phyloP scores from a whole-genome alignment of 2,888 invertebrate genomes.

The Nebria salina region DNA sequence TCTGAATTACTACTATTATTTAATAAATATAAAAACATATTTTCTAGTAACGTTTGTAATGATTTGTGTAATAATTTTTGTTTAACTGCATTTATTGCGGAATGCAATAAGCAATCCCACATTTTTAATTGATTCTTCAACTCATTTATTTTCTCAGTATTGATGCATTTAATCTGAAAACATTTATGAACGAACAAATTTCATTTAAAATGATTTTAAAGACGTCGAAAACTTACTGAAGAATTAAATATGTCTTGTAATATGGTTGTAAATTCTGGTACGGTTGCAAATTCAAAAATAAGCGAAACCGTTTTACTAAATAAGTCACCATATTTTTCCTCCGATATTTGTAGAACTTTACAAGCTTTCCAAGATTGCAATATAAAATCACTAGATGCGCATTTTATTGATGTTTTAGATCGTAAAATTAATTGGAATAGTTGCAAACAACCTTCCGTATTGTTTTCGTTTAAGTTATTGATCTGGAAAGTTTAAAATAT shows the following conservation, averaged over 20 bases:
- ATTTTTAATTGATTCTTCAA: conserved; percentile 52
- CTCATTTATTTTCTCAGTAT: conserved; percentile 43
- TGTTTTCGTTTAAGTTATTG: conserved; percentile 36
- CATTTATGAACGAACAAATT: not conserved
- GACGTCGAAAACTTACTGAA: conserved; percentile 53
- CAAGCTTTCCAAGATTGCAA: conserved; percentile 54
- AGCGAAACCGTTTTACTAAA: conserved; percentile 54
- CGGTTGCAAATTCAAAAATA: conserved; percentile 56
- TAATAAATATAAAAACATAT: conserved; percentile 51
- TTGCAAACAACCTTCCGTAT: conserved; percentile 52
- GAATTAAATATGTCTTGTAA: conserved; percentile 53
- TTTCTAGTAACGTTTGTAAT: conserved; percentile 54
- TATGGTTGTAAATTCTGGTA: conserved; percentile 55
- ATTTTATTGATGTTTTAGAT: conserved; percentile 53
- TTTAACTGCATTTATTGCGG: conserved; percentile 57
- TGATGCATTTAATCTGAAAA: conserved; percentile 50
- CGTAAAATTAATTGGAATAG: conserved; percentile 56
- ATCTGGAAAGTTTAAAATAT: conserved; percentile 38
- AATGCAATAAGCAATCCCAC: conserved; percentile 55
- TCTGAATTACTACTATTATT: conserved; percentile 47
- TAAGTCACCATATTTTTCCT: conserved; percentile 53
- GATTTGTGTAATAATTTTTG: conserved; percentile 53
- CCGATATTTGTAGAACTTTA: conserved; percentile 50
- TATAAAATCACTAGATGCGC: conserved; percentile 52
- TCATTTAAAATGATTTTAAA: not conserved